These are phyloP conservation scores for Sitobion miscanthi DNA, from an alignment of 1,140 invertebrate genomes.

Conservation along the genomic window DNA sequence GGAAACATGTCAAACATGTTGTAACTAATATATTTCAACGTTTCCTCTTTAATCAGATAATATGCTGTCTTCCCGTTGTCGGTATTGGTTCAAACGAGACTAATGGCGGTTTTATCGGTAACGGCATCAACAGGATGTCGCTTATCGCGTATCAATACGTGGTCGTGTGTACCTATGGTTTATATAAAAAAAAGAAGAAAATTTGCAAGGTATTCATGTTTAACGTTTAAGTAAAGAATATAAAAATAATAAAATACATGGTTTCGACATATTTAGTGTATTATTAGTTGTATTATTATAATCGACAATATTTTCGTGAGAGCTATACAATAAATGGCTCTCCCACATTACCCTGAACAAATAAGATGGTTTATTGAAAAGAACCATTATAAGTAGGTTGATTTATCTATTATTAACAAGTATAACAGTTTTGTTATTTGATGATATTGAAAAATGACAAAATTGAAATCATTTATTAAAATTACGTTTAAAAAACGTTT, in stretches of 20 bases:
- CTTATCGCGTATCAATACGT: not conserved
- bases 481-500: no score
- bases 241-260: not conserved
- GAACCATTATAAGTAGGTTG: not conserved
- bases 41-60: not conserved
- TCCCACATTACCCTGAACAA: not conserved
- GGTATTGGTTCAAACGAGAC: not conserved
- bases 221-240: not conserved
- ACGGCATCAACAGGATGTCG: not conserved
- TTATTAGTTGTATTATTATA: not conserved
- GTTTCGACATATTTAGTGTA: not conserved
- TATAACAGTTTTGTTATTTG: not conserved
- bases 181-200: not conserved
- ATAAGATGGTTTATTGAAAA: not conserved
- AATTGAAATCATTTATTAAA: no score
- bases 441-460: no score
- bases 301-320: not conserved
- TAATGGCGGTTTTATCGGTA: slow-evolving; percentile 29
- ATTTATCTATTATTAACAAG: not conserved
- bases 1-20: not conserved
- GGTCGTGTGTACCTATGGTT: not conserved
- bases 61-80: not conserved
- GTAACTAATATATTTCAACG: not conserved
- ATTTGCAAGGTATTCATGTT: not conserved
- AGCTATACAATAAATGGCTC: no score